Base-by-base conservation (phyloP, 2,888 invertebrate genomes). In the Liposcelis brunnea region DNA sequence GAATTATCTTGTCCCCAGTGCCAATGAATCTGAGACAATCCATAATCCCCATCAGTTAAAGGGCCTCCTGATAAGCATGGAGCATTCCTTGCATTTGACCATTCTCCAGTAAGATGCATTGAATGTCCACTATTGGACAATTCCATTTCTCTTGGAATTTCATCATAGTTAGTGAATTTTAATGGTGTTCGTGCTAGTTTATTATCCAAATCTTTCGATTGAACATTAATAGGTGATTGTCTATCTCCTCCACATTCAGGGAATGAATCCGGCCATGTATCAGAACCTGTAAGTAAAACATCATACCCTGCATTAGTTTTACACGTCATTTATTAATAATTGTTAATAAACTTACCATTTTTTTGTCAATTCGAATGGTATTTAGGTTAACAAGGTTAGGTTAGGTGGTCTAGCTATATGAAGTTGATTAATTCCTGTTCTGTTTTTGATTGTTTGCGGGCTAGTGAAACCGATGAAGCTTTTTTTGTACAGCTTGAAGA, bases 21-120 rank as follows among this genome's bases (percentile, higher is more conserved):
- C 54, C 79, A 75, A 58, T 80, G 78, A 31, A 77, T 61, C 58
- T 79, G 78, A 0, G 76, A 74, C 44, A 79, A 66, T 1, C 74
- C 62, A 51, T 77, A 77, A 48, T 71, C 73, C 7, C 70, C 70
- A 3, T 14, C 21, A 16, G 61, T 47, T 36, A 80, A 65, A 1
- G 75, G 74, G 0, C 78, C 78, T 0, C 69, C 71, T 45, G 63
- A 61, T 35, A 79, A 52, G 53, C 68, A 74, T 0, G 78, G 77
- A 7, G 4, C 15, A 35, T 16, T 10, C 6, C 16, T 10, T 35
- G 4, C 6, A 35, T 14, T 10, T 10, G 32, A 10, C 35, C 35
- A 35, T 35, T 14, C 16, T 7, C 35, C 35, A 35, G 35, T 15
- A 16, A 35, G 14, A 15, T 35, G 35, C 5, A 35, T 14, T 6